Percentiles rank a stretch among this genome's conserved stretches.
Evolutionary conservation across 2,888 invertebrate genomes (phyloP).

Genomic region (Dicycla oo): DNA sequence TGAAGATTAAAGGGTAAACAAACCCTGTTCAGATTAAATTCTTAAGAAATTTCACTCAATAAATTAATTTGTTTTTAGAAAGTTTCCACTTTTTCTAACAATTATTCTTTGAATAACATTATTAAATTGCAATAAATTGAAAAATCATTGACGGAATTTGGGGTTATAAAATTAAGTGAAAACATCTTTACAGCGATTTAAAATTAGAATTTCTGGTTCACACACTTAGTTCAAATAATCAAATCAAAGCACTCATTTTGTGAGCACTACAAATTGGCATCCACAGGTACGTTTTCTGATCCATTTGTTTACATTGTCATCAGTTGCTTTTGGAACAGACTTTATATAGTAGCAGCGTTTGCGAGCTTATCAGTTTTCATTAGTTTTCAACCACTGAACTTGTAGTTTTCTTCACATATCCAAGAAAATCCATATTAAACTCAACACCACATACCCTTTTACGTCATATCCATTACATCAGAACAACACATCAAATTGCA

Average conservation of each 20-base stretch:
- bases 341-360: background rate
- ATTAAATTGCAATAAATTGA: too few species aligned
- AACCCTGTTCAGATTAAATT: background rate
- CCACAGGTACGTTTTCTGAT: background rate
- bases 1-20: background rate
- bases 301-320: too few species aligned
- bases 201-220: background rate
- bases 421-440: background rate
- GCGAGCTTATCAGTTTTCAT: background rate
- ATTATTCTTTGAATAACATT: too few species aligned
- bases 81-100: too few species aligned
- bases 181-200: background rate
- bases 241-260: background rate
- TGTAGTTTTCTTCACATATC: background rate
- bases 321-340: background rate
- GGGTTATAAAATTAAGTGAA: background rate
- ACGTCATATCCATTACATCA: conserved; percentile 35
- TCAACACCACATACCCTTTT: background rate
- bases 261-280: too few species aligned
- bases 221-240: background rate
- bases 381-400: background rate
- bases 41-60: too few species aligned
- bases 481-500: conserved; percentile 29
- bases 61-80: too few species aligned
- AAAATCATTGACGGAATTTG: too few species aligned